These are phyloP conservation scores for Callocephalon fimbriatum DNA, from an alignment of 2,113 vertebrate species.

Conservation along the genomic window DNA sequence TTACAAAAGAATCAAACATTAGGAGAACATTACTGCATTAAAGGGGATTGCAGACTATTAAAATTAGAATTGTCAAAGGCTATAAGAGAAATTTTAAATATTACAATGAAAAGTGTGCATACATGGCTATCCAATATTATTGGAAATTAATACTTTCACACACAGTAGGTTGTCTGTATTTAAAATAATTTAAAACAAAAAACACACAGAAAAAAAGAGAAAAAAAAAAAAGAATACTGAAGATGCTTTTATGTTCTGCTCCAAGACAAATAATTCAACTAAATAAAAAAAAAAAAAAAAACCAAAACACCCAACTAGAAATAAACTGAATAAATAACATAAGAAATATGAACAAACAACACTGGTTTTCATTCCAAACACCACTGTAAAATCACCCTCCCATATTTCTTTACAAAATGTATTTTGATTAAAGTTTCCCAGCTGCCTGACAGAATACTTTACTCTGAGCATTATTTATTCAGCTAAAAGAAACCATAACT, in stretches of 20 bases:
- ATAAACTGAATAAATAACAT: neutral
- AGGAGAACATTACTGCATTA: neutral
- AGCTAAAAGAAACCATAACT: neutral
- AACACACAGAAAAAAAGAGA: accelerated
- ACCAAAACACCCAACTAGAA: neutral
- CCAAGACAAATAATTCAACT: constrained; percentile 67
- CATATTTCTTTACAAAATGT: neutral
- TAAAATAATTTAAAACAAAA: neutral
- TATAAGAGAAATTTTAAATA: neutral
- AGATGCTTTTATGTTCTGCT: neutral
- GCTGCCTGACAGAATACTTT: neutral
- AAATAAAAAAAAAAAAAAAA: no score
- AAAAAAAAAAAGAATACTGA: neutral
- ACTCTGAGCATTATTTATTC: neutral
- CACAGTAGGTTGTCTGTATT: neutral
- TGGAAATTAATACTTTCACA: neutral
- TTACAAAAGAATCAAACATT: neutral
- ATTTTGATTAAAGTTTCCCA: neutral
- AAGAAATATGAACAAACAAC: neutral
- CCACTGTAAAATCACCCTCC: neutral
- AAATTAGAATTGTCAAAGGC: neutral
- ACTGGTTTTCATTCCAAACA: neutral
- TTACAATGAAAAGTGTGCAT: neutral
- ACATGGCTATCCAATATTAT: neutral
- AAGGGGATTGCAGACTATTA: neutral